Evolutionary conservation across 1,140 invertebrate species (phyloP).

Genomic region (Arctopsyche grandis): DNA sequence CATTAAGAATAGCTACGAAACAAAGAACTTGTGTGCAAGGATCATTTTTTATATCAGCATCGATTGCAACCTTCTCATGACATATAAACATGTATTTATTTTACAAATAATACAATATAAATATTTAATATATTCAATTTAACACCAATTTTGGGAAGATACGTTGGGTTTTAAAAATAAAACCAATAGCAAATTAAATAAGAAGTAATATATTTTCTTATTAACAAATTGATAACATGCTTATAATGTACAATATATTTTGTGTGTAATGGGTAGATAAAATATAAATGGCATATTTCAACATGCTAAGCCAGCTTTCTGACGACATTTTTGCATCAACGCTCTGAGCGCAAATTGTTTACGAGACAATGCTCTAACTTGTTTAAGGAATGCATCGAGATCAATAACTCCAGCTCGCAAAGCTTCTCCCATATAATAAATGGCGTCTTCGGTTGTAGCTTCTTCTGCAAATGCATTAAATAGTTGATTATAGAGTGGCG

Average conservation of each 20-base stretch:
- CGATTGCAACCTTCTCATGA: no score
- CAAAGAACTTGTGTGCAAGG: no score
- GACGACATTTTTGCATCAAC: conserved; percentile 95
- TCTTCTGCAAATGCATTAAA: conserved; percentile 97
- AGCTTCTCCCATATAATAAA: conserved; percentile 98
- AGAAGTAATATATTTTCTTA: neutral
- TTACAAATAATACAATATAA: no score
- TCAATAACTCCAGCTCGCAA: conserved; percentile 92
- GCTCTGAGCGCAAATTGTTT: conserved; percentile 96
- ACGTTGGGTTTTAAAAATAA: no score
- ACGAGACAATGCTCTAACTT: conserved; percentile 93
- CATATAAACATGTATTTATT: no score
- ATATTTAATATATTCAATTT: no score
- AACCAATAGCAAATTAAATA: neutral
- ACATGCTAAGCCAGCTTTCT: conserved; percentile 89
- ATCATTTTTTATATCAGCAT: no score
- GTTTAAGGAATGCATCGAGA: conserved; percentile 95
- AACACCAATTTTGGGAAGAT: no score
- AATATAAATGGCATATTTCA: conserved; percentile 54
- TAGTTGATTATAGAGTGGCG: conserved; percentile 97
- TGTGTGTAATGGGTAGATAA: neutral
- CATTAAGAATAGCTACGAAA: no score
- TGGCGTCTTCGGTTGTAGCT: conserved; percentile 97
- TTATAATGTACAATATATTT: neutral
- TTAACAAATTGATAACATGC: conserved; percentile 1